Base-by-base conservation (phyloP, 2,797 vertebrate genomes). In the Sphenopsis melanotis region DNA sequence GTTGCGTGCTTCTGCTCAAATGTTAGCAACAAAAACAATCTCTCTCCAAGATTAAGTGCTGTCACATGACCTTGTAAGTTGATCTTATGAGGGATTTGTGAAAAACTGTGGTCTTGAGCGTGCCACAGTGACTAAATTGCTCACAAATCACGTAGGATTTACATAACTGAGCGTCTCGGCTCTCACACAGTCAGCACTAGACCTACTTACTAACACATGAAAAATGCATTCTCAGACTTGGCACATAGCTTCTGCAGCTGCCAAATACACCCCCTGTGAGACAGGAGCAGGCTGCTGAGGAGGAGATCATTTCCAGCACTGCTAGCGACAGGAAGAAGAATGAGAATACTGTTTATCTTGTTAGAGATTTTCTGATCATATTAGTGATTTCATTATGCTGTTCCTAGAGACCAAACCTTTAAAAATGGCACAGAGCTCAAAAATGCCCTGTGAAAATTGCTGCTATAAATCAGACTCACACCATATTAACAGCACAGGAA, bases 291-390 rank as follows among this genome's bases (percentile, higher is more conserved):
- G 84, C 55, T 91, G 96, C 82, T 75, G 87, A 81, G 76, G 75
- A 86, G 84, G 94, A 89, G 90, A 94, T 86, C 34, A 78, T 82
- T 95, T 86, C 80, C 91, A 85, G 19, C 85, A 85, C 83, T 92
- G 83, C 83, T 32, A 85, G 89, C 2, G 39, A 95, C 91, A 96
- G 93, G 47, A 96, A 96, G 93, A 95, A 84, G 91, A 80, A 97
- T 94, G 93, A 93, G 83, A 90, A 87, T 82, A 49, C 87, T 87
- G 65, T 88, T 96, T 90, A 95, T 91, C 91, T 91, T 77, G 85
- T 94, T 93, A 94, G 87, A 79, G 91, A 85, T 82, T 93, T 96
- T 95, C 88, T 94, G 93, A 97, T 96, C 60, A 68, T 82, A 93
- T 96, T 91, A 90, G 89, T 79, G 86, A 94, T 95, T 95, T 90